Evolutionary conservation across 2,113 vertebrate species (phyloP), one percentile per base, ranked within the genome.

Genomic region (Hirundichthys speculiger): DNA sequence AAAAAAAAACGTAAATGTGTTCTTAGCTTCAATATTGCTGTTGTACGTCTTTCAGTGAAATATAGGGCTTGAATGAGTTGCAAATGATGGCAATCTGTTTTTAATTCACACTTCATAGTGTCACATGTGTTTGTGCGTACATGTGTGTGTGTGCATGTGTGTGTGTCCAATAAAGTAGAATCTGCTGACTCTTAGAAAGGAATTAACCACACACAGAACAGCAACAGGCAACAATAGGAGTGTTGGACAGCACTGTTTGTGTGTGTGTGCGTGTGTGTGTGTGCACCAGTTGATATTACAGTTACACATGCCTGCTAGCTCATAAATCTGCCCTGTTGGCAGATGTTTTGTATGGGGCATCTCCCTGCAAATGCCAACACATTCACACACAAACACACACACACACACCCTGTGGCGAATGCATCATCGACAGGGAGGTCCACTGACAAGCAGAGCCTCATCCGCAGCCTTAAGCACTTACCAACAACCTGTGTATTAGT

Each of bases 281-380:
- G n/a, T 48, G 21, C 21, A 41, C 34, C 39, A 24, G 34, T 50
- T 4, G 47, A 62, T n/a, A 49, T 50, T 75, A 68, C 69, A 81
- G 60, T 78, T 74, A 77, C 64, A 59, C 64, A 68, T 74, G 52
- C 69, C 69, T 34, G 61, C 58, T 10, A 39, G 58, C 60, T 81
- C 51, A 5, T 81, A 82, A 87, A 86, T 86, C 67, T 79, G 69
- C 70, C 41, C 57, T 2, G 75, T 80, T 84, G 64, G 79, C 82
- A 79, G 69, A 81, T 84, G 74, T 68, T 85, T 80, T 84, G 81
- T 73, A 39, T 7, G 38, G 73, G 53, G 75, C 69, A 75, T 77
- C 64, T 70, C 53, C 30, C 69, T 21, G 59, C 12, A 45, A 66
- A 75, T 54, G 21, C 64, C 34, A 52, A 56, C 43, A 42, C 15